A percentile compares a stretch with the other conserved stretches of the same genome.
These are phyloP conservation scores for Leptinotarsa defecta DNA, from an alignment of 1,140 invertebrate genomes.

Conservation along the genomic window DNA sequence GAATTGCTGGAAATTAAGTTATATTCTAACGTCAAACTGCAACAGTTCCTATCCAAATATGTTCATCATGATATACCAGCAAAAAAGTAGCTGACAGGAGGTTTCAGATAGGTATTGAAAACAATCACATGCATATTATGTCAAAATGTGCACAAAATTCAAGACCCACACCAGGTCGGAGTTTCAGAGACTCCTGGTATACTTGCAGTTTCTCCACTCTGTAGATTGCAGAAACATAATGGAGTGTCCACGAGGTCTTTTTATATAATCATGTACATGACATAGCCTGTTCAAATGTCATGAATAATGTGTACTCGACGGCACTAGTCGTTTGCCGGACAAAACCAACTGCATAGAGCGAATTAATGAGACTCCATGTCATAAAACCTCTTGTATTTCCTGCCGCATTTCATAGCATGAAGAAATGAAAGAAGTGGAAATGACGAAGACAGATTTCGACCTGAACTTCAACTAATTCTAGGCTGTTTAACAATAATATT, in stretches of 20 bases:
- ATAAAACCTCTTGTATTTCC: conserved; percentile 8
- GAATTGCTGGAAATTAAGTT: no score
- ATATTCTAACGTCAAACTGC: no score
- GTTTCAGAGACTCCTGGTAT: background rate
- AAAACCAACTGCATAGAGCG: conserved; percentile 5
- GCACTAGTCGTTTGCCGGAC: background rate
- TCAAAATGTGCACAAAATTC: no score
- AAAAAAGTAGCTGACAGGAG: no score
- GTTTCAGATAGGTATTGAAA: no score
- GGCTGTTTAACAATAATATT: no score
- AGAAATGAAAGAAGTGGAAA: background rate
- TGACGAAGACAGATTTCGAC: background rate
- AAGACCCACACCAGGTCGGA: no score
- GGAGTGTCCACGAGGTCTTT: background rate
- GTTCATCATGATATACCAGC: no score
- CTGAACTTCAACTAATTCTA: no score
- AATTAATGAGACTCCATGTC: conserved; percentile 3
- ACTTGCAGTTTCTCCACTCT: background rate
- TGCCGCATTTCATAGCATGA: background rate
- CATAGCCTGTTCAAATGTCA: conserved; percentile 3
- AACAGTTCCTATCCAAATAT: no score
- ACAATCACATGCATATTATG: no score
- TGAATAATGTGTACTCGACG: conserved; percentile 2
- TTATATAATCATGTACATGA: background rate
- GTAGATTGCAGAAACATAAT: conserved; percentile 3